Percentiles rank a stretch among this genome's conserved stretches.
Conservation (phyloP, 1,140 invertebrate species). For the Sitodiplosis mosellana region DNA sequence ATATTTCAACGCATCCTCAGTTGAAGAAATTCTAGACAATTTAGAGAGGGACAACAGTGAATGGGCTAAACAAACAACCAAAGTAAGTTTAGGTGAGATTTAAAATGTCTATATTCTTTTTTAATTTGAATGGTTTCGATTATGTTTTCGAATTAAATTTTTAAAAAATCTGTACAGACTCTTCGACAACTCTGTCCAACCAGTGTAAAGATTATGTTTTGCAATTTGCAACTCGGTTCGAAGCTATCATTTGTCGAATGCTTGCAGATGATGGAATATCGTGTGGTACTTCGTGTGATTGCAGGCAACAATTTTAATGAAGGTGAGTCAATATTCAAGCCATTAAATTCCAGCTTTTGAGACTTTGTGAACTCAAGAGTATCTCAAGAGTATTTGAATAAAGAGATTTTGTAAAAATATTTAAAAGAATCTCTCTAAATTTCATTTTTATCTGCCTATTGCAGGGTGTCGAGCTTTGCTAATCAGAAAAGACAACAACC, state of each 20-base stretch:
- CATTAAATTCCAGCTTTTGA: too few species aligned
- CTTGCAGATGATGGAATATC: conserved; percentile 82
- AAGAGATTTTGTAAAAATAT: too few species aligned
- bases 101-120: too few species aligned
- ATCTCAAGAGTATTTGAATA: too few species aligned
- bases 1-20: conserved; percentile 49
- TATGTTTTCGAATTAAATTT: too few species aligned
- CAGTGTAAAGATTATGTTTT: conserved; percentile 75
- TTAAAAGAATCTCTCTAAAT: too few species aligned
- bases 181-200: conserved; percentile 81
- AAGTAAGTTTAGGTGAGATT: too few species aligned
- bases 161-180: conserved; percentile 34
- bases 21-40: conserved; percentile 68
- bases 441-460: too few species aligned
- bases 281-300: conserved; percentile 47
- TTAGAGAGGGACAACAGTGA: conserved; percentile 57
- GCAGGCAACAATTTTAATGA: conserved; percentile 70
- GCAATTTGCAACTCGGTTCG: conserved; percentile 54
- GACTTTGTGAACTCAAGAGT: too few species aligned
- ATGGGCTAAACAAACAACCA: conserved; percentile 54
- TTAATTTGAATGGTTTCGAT: too few species aligned
- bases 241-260: conserved; percentile 62
- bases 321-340: conserved; percentile 35
- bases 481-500: conserved; percentile 85
- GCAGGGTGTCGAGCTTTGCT: conserved; percentile 77